These are phyloP conservation scores for Parascotia fuliginaria DNA, from an alignment of 2,888 invertebrate genomes.

Conservation along the genomic window DNA sequence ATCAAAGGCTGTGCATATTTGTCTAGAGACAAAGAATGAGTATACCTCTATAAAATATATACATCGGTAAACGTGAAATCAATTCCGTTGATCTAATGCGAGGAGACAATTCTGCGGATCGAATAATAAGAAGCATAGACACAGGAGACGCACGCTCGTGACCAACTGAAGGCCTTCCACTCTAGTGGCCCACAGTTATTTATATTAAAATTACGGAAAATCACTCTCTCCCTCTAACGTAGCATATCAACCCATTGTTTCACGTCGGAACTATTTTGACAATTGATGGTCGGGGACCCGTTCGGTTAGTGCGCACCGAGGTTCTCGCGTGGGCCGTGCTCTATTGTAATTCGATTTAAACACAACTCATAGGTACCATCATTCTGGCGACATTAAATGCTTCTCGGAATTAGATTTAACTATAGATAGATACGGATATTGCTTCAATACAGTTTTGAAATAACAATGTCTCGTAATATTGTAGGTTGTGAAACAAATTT, in stretches of 20 bases:
- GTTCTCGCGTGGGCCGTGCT: constrained; percentile 65
- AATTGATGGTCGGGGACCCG: constrained; percentile 56
- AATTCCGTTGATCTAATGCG: constrained; percentile 38
- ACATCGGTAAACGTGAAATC: constrained; percentile 24
- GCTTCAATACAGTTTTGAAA: constrained; percentile 70
- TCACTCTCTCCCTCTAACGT: constrained; percentile 61
- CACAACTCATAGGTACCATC: constrained; percentile 62
- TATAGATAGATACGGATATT: constrained; percentile 59
- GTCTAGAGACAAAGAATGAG: not conserved
- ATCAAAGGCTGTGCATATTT: not conserved
- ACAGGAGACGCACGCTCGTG: constrained; percentile 65
- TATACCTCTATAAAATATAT: constrained; percentile 8
- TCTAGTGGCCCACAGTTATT: constrained; percentile 68
- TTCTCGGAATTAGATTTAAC: constrained; percentile 71
- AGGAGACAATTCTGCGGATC: constrained; percentile 48
- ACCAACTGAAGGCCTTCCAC: constrained; percentile 65
- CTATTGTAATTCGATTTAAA: constrained; percentile 72
- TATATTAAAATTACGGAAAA: constrained; percentile 73
- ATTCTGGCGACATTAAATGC: constrained; percentile 72
- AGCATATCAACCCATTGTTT: constrained; percentile 65
- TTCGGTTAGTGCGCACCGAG: constrained; percentile 52
- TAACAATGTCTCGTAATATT: constrained; percentile 57
- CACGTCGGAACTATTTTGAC: constrained; percentile 63
- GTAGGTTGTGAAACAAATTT: constrained; percentile 55
- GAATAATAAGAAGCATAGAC: constrained; percentile 52